Base-by-base conservation (phyloP, 2,888 invertebrate species). In the Caenorhabditis zanzibari region DNA sequence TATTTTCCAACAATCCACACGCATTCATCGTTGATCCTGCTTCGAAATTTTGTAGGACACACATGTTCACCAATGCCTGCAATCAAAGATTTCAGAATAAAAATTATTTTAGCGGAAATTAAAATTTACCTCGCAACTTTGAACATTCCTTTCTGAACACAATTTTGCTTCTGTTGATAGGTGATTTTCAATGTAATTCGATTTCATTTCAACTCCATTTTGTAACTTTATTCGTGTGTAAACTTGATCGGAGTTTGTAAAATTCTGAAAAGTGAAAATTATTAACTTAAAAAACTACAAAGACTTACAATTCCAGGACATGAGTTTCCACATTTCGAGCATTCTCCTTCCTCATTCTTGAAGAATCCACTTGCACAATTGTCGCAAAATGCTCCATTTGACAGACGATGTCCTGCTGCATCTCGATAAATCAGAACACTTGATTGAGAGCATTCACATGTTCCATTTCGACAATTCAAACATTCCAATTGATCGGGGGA, bases 31-130 rank as follows among this genome's bases (percentile, higher is more conserved):
- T 38, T 58, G 49, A 90, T 86, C 52, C 87, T 93, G 41, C 22
- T 26, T 93, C 93, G 85, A 94, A 92, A 72, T 92, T 85, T 71
- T 91, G 93, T 74, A 95, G 92, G 0, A 94, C 93, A 90, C 95
- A 95, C 92, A 95, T 93, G 92, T 95, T 95, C 1, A 95, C 95
- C 80, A 83, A 32, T 26, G 68, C 58, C 75, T 75, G 58, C 38
- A 61, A 61, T 12, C 2, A 0, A 26, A 16, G 16, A 41, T 26
- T 19, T 52, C 26, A 0, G 6, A 24, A 19, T 6, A 7, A 47
- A n/a, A 0, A 4, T 1, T n/a, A 12, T 3, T 44, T 3, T n/a
- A n/a, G 32, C 32, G 7, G 7, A 10, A 12, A 35, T 28, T 24
- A 14, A 10, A 61, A 61, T 44, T 52, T 38, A 75, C 74, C 28